phyloP scores from a whole-genome alignment of 2,113 vertebrate genomes.

The Prionailurus viverrinus region DNA sequence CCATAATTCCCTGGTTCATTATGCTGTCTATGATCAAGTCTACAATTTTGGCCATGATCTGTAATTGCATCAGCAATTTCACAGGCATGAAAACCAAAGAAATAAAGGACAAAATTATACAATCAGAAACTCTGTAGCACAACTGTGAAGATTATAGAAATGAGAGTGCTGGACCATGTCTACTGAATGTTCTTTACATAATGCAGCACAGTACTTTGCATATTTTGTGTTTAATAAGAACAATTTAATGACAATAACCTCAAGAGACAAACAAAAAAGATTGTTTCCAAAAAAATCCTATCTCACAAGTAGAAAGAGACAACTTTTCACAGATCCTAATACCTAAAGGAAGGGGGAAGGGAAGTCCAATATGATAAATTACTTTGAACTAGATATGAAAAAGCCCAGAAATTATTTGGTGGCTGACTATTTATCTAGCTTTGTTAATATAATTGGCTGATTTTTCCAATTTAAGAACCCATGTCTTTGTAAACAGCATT shows the following conservation, averaged over 20 bases:
- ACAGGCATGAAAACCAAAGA: not conserved
- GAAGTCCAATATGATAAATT: not conserved
- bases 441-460: conserved; percentile 31
- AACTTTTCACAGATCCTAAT: not conserved
- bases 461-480: not conserved
- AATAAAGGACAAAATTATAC: not conserved
- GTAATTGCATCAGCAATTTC: conserved; percentile 1
- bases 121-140: not conserved
- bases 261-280: not conserved
- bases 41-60: not conserved
- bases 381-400: not conserved
- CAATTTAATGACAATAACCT: conserved; percentile 6
- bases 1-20: not conserved
- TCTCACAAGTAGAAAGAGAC: not conserved
- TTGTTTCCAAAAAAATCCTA: not conserved
- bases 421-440: not conserved
- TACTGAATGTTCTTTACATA: not conserved
- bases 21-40: not conserved
- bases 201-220: not conserved
- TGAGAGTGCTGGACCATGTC: not conserved
- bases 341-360: not conserved
- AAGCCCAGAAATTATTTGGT: not conserved
- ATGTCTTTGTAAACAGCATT: conserved; percentile 41
- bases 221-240: conserved; percentile 3
- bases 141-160: not conserved